Base-by-base conservation (phyloP, 1,140 invertebrate genomes). In the Sinella curviseta region DNA sequence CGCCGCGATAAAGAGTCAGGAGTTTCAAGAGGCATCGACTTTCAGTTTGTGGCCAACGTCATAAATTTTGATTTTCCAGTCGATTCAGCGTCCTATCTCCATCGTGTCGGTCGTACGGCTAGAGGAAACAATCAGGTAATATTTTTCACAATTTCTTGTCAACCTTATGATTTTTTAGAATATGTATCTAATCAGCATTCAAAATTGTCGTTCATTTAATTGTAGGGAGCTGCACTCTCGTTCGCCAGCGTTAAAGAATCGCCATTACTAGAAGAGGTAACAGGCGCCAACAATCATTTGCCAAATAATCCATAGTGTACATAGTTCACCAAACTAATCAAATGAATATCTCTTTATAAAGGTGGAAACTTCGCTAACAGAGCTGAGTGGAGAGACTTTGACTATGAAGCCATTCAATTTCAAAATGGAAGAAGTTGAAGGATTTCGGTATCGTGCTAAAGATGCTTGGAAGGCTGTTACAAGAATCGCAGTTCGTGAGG, bases 31-130 rank as follows among this genome's bases (percentile, higher is more conserved):
- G 97, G 97, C 30, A 98, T 99, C 81, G 98, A 99, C 88, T 99
- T 99, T 87, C 96, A 99, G 85, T 95, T 93, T 87, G 97, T 99
- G 0, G 93, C 96, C 0, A 99, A 99, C 89, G 95, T 99, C 0
- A 94, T 99, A 48, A 99, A 99, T 87, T 99, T 99, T 88, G 98
- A 99, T 87, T 99, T 99, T 87, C 97, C 98, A 0, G 85, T 90
- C 0, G 93, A 94, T 86, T 90, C 95, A 0, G 92, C 92, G 81
- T 92, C 95, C 0, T 99, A 99, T 85, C 92, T 99, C 82, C 97
- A 99, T 87, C 89, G 97, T 85, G 96, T 96, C 16, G 97, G 97
- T 0, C 90, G 95, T 82, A 99, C 97, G 3, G 97, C 97, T 0
- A 89, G 97, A 81, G 97, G 96, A 20, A 95, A 93, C 81, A 97